Conservation (phyloP, 2,888 invertebrate genomes). For the Microctonus aethiopoides region DNA sequence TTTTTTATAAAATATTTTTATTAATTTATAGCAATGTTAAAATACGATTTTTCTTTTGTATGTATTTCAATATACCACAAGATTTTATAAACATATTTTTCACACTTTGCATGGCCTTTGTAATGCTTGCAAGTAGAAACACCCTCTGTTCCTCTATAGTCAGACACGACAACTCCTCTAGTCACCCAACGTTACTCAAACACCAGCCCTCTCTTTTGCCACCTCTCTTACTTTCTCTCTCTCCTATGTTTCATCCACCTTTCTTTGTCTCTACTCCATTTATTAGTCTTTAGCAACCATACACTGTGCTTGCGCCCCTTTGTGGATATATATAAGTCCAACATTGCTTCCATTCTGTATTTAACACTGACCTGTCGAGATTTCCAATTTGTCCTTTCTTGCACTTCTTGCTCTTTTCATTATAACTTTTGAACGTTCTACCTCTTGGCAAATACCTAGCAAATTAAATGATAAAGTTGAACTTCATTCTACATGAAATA, state of each 20-base stretch:
- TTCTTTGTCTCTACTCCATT: neutral
- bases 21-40: neutral
- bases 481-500: no score
- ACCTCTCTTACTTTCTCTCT: slow-evolving; percentile 1
- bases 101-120: slow-evolving; percentile 31
- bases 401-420: neutral
- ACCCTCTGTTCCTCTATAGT: neutral
- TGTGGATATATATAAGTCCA: neutral
- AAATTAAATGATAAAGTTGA: neutral
- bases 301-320: neutral
- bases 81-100: neutral
- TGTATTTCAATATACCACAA: neutral
- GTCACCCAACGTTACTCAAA: slow-evolving; percentile 35
- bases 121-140: slow-evolving; percentile 31
- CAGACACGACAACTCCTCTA: slow-evolving; percentile 21
- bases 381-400: neutral
- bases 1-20: neutral
- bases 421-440: neutral
- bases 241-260: slow-evolving; percentile 6
- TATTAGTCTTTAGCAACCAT: neutral
- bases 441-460: neutral
- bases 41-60: neutral
- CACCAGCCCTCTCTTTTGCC: slow-evolving; percentile 19
- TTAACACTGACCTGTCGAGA: neutral
- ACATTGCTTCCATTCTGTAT: neutral